Percentiles rank a stretch among this genome's conserved stretches.
phyloP scores from a whole-genome alignment of 2,113 vertebrate species.

The Mastomys natalensis region DNA sequence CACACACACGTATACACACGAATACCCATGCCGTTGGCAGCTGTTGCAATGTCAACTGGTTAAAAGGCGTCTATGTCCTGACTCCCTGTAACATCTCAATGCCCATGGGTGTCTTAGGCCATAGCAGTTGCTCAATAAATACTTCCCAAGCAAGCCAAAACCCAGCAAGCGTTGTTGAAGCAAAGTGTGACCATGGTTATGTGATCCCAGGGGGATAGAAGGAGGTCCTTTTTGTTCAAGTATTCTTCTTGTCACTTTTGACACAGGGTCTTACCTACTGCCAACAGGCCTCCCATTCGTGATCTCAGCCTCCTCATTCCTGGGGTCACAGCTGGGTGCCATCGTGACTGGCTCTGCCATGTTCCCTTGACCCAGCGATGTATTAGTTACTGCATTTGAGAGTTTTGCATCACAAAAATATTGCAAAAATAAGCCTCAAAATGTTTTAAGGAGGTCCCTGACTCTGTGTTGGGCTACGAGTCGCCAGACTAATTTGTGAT shows the following conservation, averaged over 20 bases:
- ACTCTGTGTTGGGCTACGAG: neutral
- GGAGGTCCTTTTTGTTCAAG: neutral
- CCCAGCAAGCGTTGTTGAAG: neutral
- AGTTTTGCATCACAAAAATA: neutral
- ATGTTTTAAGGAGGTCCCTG: neutral
- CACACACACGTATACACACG: neutral
- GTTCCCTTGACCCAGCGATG: neutral
- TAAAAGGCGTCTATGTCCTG: neutral
- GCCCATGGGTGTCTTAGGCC: neutral
- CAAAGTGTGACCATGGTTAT: fast-evolving
- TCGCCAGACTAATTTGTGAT: neutral
- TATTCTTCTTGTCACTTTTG: neutral
- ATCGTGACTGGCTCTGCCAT: no score
- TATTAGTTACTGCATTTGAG: neutral
- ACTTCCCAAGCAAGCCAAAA: neutral
- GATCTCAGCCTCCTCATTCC: fast-evolving
- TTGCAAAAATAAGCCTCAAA: neutral
- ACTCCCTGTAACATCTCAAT: fast-evolving
- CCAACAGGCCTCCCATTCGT: neutral
- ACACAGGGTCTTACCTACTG: neutral
- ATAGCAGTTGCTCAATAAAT: neutral
- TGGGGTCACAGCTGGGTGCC: neutral
- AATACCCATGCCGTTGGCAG: neutral
- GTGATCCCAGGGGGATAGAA: neutral
- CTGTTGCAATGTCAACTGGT: neutral